Percentiles rank a stretch among this genome's conserved stretches.
Evolutionary conservation across 2,797 vertebrate species (phyloP).

Genomic region (Mus spretus): DNA sequence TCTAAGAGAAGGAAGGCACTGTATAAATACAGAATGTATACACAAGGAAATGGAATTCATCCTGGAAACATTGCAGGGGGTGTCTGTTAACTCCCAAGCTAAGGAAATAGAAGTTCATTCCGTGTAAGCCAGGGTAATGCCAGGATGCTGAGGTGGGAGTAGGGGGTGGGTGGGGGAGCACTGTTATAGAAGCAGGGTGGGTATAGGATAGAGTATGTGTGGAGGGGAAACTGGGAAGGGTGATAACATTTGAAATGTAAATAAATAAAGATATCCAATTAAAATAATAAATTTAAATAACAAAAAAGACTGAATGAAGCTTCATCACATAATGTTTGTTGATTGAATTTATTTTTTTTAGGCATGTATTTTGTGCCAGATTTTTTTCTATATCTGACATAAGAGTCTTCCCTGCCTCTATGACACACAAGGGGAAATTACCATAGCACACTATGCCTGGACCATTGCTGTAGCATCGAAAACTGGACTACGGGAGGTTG

Average conservation of each 20-base stretch:
- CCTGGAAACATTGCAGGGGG: background rate
- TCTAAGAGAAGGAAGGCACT: conserved; percentile 39
- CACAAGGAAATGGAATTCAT: background rate
- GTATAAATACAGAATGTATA: background rate
- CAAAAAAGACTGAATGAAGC: background rate
- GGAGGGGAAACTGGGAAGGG: no score
- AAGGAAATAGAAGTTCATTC: background rate
- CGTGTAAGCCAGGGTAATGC: background rate
- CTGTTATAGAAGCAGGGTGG: no score
- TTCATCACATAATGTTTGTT: background rate
- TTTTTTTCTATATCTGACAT: background rate
- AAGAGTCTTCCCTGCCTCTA: background rate
- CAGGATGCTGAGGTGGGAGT: no score
- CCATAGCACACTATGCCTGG: background rate
- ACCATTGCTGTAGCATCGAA: background rate
- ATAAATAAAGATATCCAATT: no score
- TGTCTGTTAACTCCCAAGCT: conserved; percentile 41
- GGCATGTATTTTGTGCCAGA: conserved; percentile 13
- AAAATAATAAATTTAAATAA: no score
- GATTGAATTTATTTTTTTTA: conserved; percentile 63
- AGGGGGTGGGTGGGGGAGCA: no score
- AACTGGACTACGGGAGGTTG: background rate
- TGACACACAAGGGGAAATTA: conserved; percentile 7
- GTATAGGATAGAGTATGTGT: no score
- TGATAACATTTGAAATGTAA: no score